Conservation (phyloP, 2,797 vertebrate genomes). For the Agapornis canus region DNA sequence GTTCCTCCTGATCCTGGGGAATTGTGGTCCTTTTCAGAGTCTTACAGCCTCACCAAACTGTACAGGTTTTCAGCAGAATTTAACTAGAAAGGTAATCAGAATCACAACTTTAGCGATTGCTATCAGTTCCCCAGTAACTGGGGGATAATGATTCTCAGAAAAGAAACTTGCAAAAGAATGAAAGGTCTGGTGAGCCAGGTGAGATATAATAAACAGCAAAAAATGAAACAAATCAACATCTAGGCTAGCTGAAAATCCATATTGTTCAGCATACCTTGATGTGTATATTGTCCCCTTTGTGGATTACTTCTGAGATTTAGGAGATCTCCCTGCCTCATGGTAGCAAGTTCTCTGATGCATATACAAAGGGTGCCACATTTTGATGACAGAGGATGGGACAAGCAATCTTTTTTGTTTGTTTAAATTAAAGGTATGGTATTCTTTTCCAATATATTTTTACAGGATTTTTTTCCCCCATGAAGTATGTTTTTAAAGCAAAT, state of each 20-base stretch:
- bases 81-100: neutral
- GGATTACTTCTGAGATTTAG: neutral
- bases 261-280: neutral
- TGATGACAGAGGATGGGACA: neutral
- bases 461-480: neutral
- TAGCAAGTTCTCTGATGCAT: neutral
- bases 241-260: neutral
- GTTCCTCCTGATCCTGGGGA: neutral
- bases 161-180: neutral
- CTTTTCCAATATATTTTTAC: neutral
- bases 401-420: neutral
- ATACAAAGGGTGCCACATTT: neutral
- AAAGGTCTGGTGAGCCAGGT: neutral
- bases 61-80: neutral
- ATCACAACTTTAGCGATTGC: neutral
- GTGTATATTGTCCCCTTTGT: neutral
- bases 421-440: neutral
- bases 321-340: neutral
- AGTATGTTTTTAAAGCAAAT: neutral
- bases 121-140: rapidly evolving
- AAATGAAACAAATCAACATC: neutral
- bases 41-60: neutral
- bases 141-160: neutral
- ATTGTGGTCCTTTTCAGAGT: neutral
- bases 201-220: neutral